These are phyloP conservation scores for Macroramphosus scolopax DNA, from an alignment of 2,797 vertebrate species.

Conservation along the genomic window DNA sequence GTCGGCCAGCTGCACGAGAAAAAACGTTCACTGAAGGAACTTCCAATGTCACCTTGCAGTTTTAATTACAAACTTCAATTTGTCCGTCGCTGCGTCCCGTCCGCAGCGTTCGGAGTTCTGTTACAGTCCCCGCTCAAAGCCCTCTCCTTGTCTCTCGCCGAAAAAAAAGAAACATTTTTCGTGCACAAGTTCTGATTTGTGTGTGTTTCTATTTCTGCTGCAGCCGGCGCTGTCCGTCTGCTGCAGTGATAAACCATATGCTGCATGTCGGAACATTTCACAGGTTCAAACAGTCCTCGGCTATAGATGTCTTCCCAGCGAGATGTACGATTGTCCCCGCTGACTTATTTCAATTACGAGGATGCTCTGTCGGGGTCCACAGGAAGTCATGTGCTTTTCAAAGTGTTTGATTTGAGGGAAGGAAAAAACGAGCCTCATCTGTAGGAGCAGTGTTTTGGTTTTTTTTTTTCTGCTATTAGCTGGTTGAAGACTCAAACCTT, in stretches of 20 bases:
- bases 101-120: no score
- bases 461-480: no score
- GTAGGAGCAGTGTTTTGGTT: no score
- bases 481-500: no score
- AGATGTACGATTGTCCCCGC: slow-evolving; percentile 42
- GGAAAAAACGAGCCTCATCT: no score
- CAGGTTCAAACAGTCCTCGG: slow-evolving; percentile 51
- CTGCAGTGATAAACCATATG: slow-evolving; percentile 51
- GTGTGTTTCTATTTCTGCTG: slow-evolving; percentile 56
- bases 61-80: slow-evolving; percentile 18
- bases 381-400: slow-evolving; percentile 41
- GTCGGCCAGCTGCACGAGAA: slow-evolving; percentile 11
- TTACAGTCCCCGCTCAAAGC: no score
- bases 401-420: slow-evolving; percentile 24
- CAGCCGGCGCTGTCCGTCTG: slow-evolving; percentile 50
- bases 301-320: slow-evolving; percentile 42
- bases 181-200: slow-evolving; percentile 61
- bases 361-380: slow-evolving; percentile 24
- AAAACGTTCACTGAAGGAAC: no score
- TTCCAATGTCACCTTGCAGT: no score
- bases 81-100: no score
- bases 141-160: no score
- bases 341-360: slow-evolving; percentile 56
- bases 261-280: slow-evolving; percentile 47
- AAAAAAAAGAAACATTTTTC: no score